Evolutionary conservation across 2,888 invertebrate species (phyloP).

Genomic region (Nectonema munidae): DNA sequence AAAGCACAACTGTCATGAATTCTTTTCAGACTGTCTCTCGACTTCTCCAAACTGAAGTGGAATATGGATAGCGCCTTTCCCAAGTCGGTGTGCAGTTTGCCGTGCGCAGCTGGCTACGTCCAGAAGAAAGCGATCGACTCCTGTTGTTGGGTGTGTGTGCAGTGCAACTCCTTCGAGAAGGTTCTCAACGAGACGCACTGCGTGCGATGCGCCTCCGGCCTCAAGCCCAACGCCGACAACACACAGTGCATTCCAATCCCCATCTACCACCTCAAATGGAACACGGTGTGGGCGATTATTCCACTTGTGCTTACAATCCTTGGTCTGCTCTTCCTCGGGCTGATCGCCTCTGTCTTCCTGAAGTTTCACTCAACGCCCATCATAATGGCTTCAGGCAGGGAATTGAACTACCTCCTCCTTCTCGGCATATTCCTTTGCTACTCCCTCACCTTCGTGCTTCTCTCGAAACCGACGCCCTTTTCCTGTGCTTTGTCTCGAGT

Average conservation of each 20-base stretch:
- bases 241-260: slow-evolving; percentile 30
- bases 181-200: slow-evolving; percentile 32
- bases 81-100: slow-evolving; percentile 33
- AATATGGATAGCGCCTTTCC: slow-evolving; percentile 26
- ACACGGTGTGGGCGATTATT: slow-evolving; percentile 34
- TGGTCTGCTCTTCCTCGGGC: slow-evolving; percentile 30
- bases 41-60: not conserved
- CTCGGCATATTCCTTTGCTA: slow-evolving; percentile 37
- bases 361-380: slow-evolving; percentile 33
- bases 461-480: slow-evolving; percentile 33
- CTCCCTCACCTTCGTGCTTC: slow-evolving; percentile 36
- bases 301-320: slow-evolving; percentile 31
- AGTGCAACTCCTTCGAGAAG: slow-evolving; percentile 33
- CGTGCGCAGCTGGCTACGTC: slow-evolving; percentile 31
- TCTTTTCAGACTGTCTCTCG: not conserved
- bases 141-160: slow-evolving; percentile 38
- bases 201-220: slow-evolving; percentile 32
- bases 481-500: slow-evolving; percentile 33
- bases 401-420: slow-evolving; percentile 41
- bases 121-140: slow-evolving; percentile 28
- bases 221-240: slow-evolving; percentile 33
- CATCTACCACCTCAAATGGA: slow-evolving; percentile 31
- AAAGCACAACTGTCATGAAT: not conserved
- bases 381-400: slow-evolving; percentile 43
- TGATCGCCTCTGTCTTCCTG: slow-evolving; percentile 34